A percentile compares a stretch with the other conserved stretches of the same genome.
Evolutionary conservation across 2,888 invertebrate genomes (phyloP).

Genomic region (Volucella bombylans): DNA sequence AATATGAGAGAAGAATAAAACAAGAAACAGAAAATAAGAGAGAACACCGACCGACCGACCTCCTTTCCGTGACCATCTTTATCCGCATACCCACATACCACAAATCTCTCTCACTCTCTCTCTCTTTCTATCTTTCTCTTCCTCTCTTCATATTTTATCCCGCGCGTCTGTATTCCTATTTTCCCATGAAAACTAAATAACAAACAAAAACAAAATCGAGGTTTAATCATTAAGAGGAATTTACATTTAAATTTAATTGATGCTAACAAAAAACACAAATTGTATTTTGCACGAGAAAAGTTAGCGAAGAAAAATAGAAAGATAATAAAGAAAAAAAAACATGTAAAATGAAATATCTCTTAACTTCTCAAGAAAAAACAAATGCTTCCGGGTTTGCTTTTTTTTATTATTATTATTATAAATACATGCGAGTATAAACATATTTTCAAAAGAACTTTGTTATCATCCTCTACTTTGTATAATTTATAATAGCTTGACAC

Average conservation of each 20-base stretch:
- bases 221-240: conserved; percentile 63
- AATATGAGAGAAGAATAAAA: conserved; percentile 44
- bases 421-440: background rate
- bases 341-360: background rate
- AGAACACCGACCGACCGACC: conserved; percentile 14
- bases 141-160: conserved; percentile 14
- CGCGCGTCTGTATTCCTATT: conserved; percentile 38
- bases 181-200: background rate
- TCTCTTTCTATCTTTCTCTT: background rate
- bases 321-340: background rate
- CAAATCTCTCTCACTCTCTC: conserved; percentile 23
- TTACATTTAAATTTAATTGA: conserved; percentile 27
- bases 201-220: conserved; percentile 57
- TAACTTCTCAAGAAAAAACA: conserved; percentile 11
- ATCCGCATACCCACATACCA: background rate
- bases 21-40: conserved; percentile 13
- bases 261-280: conserved; percentile 15
- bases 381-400: conserved; percentile 52
- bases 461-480: conserved; percentile 32
- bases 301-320: conserved; percentile 6
- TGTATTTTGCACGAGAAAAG: conserved; percentile 18
- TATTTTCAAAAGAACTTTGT: conserved; percentile 35
- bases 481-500: background rate
- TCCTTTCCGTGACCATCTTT: conserved; percentile 33
- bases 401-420: background rate